Conservation (phyloP, 1,140 invertebrate genomes). For the Dendroctonus ponderosae region DNA sequence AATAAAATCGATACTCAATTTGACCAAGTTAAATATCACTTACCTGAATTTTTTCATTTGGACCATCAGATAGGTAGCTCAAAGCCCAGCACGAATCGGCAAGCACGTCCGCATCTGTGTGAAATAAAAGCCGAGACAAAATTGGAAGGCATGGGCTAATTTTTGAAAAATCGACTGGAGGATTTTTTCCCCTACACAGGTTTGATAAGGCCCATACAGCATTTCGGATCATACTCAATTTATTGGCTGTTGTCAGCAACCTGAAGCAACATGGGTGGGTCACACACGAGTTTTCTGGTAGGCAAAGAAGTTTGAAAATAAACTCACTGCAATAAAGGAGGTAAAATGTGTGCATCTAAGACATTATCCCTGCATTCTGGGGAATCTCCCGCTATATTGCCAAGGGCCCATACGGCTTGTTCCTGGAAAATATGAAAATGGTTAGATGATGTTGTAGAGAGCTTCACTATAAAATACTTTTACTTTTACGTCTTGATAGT, state of each 20-base stretch:
- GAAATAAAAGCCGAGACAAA: constrained; percentile 82
- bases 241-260: constrained; percentile 72
- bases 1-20: too few relatives aligned
- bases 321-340: constrained; percentile 85
- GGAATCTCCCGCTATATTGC: constrained; percentile 96
- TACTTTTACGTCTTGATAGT: constrained; percentile 80
- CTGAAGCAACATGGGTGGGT: constrained; percentile 53
- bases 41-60: constrained; percentile 96
- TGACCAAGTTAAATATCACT: background rate
- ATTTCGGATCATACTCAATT: constrained; percentile 91
- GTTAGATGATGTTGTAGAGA: background rate
- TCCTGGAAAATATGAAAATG: constrained; percentile 61
- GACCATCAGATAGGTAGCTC: constrained; percentile 92
- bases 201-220: constrained; percentile 98
- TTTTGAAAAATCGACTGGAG: constrained; percentile 90
- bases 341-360: constrained; percentile 78
- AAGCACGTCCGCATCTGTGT: constrained; percentile 87
- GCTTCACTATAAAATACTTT: constrained; percentile 1
- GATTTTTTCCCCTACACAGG: constrained; percentile 94
- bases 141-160: constrained; percentile 83
- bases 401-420: constrained; percentile 94
- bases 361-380: constrained; percentile 90
- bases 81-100: constrained; percentile 96
- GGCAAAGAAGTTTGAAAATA: background rate
- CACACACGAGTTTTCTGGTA: background rate